phyloP scores from a whole-genome alignment of 2,888 invertebrate species.

The Drosophila merina region DNA sequence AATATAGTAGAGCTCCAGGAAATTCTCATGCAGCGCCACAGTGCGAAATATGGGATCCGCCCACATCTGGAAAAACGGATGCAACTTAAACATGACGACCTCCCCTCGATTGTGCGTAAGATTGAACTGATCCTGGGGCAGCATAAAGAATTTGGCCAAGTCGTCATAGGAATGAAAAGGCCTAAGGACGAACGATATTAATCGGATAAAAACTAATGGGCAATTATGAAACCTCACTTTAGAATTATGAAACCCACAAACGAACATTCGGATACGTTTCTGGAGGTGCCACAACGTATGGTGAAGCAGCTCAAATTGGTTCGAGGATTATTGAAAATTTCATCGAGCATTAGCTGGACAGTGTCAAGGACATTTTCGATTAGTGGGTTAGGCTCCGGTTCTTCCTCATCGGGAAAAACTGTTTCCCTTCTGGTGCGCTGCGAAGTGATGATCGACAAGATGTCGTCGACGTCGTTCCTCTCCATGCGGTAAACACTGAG shows the following conservation, averaged over 20 bases:
- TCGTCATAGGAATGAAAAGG: conserved; percentile 45
- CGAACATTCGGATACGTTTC: conserved; percentile 40
- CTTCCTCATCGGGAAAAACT: neutral
- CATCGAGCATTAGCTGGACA: conserved; percentile 33
- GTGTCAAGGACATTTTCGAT: conserved; percentile 26
- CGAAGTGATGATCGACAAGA: neutral
- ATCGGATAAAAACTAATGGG: neutral
- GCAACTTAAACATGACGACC: conserved; percentile 67
- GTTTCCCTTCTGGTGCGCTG: neutral
- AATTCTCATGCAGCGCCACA: conserved; percentile 62
- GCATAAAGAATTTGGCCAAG: conserved; percentile 56
- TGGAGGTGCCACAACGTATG: conserved; percentile 67
- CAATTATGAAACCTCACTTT: conserved; percentile 49
- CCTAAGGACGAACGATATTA: conserved; percentile 15
- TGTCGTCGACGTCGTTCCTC: conserved; percentile 47
- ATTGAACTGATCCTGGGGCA: conserved; percentile 38
- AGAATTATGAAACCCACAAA: conserved; percentile 74
- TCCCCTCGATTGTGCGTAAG: conserved; percentile 62
- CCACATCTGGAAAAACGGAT: conserved; percentile 77
- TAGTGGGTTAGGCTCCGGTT: neutral
- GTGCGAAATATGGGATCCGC: conserved; percentile 68
- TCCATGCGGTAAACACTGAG: conserved; percentile 54
- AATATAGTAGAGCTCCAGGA: conserved; percentile 67
- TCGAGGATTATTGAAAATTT: conserved; percentile 55
- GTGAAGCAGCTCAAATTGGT: conserved; percentile 58